phyloP scores from a whole-genome alignment of 2,113 vertebrate genomes.

The Oryzias javanicus region DNA sequence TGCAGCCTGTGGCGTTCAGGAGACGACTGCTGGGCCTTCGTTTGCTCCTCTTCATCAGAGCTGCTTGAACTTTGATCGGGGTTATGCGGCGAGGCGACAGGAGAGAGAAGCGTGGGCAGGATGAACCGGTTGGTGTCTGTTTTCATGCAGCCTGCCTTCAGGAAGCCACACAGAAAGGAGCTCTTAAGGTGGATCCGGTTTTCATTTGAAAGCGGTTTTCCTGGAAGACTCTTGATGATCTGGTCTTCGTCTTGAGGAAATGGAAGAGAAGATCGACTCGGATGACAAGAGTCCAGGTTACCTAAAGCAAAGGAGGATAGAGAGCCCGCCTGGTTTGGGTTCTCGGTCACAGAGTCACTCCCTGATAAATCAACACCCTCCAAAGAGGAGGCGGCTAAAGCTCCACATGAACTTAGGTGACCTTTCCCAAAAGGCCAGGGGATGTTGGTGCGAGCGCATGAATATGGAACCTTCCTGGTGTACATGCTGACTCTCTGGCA shows the following conservation, averaged over 20 bases:
- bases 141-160: neutral
- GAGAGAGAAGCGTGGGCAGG: slow-evolving; percentile 48
- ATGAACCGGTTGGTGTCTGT: neutral
- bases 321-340: neutral
- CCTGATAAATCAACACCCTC: neutral
- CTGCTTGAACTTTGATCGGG: neutral
- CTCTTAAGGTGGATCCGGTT: neutral
- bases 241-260: slow-evolving; percentile 7
- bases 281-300: slow-evolving; percentile 6
- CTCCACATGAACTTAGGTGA: neutral
- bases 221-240: neutral
- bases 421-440: slow-evolving; percentile 54
- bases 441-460: slow-evolving; percentile 64
- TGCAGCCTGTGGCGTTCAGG: neutral
- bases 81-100: slow-evolving; percentile 31
- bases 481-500: slow-evolving; percentile 62
- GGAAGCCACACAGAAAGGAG: neutral
- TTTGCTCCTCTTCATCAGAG: slow-evolving; percentile 6
- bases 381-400: neutral
- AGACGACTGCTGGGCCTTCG: neutral
- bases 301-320: neutral
- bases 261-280: slow-evolving; percentile 15
- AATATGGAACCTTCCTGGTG: neutral
- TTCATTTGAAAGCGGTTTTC: neutral
- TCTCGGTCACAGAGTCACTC: neutral